Evolutionary conservation across 2,113 vertebrate species (phyloP).

Genomic region (Fukomys damarensis): DNA sequence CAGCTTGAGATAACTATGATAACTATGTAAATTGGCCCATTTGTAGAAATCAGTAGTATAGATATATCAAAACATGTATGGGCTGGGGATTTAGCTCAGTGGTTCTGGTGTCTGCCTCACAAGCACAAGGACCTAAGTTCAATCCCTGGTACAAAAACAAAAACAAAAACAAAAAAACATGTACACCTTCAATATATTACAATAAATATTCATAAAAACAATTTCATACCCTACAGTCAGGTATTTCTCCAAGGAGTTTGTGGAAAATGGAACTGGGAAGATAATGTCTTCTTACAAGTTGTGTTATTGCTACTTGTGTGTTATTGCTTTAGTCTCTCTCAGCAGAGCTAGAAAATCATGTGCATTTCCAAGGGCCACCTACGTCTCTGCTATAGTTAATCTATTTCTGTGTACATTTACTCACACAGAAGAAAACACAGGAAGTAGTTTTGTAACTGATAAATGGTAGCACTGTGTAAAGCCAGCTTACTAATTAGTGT

Average conservation of each 20-base stretch:
- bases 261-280: slow-evolving; percentile 4
- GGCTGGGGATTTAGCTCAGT: too few species aligned
- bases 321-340: neutral
- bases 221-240: neutral
- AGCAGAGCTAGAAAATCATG: neutral
- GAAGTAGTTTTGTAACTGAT: slow-evolving; percentile 18
- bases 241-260: neutral
- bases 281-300: neutral
- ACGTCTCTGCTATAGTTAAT: neutral
- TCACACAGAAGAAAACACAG: neutral
- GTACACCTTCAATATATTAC: neutral
- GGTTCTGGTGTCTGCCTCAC: too few species aligned
- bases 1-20: neutral
- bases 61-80: neutral
- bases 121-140: too few species aligned
- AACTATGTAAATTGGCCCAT: neutral
- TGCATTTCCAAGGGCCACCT: neutral
- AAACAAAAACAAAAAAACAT: too few species aligned
- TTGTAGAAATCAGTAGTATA: neutral
- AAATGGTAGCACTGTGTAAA: neutral
- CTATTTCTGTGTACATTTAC: neutral
- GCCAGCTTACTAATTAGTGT: neutral
- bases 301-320: neutral
- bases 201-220: neutral
- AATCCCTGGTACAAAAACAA: too few species aligned